These are phyloP conservation scores for Tyrannus savana DNA, from an alignment of 2,113 vertebrate genomes.

Conservation along the genomic window DNA sequence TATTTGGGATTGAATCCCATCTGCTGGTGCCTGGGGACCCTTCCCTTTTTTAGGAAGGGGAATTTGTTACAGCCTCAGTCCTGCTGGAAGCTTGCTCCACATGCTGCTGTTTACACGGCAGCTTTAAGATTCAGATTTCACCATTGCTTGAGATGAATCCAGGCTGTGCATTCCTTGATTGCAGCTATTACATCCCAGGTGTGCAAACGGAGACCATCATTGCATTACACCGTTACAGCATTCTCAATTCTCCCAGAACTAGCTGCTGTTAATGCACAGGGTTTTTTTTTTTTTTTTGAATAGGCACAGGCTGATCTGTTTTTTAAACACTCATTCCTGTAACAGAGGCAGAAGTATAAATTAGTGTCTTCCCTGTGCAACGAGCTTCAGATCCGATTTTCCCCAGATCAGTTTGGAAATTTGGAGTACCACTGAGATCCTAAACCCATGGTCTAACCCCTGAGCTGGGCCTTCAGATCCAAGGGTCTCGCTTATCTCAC, in stretches of 20 bases:
- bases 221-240: not conserved
- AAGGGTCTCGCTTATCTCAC: not conserved
- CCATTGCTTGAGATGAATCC: not conserved
- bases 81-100: rapidly evolving
- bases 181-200: not conserved
- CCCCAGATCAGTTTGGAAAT: not conserved
- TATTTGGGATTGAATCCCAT: not conserved
- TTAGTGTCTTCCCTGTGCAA: not conserved
- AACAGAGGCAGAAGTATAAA: not conserved
- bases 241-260: not conserved
- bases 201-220: not conserved
- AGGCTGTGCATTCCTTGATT: not conserved
- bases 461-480: not conserved
- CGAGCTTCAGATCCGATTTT: not conserved
- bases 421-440: not conserved
- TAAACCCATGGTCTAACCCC: not conserved
- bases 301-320: not conserved
- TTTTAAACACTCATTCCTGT: not conserved
- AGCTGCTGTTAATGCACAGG: not conserved
- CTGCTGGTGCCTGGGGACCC: not conserved
- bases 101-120: not conserved
- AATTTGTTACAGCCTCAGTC: not conserved
- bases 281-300: not conserved
- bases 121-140: not conserved
- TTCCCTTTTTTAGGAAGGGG: not conserved